Conservation (phyloP, 2,113 vertebrate species). For the Neotoma lepida region DNA sequence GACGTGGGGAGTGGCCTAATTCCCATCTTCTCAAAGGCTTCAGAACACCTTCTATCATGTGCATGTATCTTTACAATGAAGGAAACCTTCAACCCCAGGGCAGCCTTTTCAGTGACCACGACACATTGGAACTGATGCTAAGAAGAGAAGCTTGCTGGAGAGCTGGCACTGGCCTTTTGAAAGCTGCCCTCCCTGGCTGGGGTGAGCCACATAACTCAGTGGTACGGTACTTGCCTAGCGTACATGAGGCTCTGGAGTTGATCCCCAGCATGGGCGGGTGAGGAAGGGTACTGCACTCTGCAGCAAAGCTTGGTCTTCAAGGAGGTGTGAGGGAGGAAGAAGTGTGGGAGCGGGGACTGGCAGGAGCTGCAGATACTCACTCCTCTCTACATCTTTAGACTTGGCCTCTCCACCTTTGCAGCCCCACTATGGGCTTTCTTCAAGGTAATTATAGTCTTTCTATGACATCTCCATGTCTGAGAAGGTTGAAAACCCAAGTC, state of each 20-base stretch:
- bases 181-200: neutral
- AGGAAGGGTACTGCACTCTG: neutral
- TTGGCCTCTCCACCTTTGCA: neutral
- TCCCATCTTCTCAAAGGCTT: neutral
- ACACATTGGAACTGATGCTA: neutral
- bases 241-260: neutral
- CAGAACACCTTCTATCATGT: neutral
- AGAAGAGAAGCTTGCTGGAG: neutral
- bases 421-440: neutral
- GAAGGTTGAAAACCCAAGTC: constrained; percentile 10
- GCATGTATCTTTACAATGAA: neutral
- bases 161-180: neutral
- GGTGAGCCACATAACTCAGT: neutral
- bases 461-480: neutral
- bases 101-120: neutral
- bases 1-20: fast-evolving
- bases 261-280: neutral
- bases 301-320: neutral
- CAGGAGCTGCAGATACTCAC: fast-evolving
- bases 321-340: neutral
- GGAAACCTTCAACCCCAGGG: neutral
- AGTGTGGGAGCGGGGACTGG: neutral
- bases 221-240: neutral
- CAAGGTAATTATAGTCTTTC: neutral
- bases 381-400: neutral